phyloP scores from a whole-genome alignment of 2,113 vertebrate species.

The Eptesicus fuscus region DNA sequence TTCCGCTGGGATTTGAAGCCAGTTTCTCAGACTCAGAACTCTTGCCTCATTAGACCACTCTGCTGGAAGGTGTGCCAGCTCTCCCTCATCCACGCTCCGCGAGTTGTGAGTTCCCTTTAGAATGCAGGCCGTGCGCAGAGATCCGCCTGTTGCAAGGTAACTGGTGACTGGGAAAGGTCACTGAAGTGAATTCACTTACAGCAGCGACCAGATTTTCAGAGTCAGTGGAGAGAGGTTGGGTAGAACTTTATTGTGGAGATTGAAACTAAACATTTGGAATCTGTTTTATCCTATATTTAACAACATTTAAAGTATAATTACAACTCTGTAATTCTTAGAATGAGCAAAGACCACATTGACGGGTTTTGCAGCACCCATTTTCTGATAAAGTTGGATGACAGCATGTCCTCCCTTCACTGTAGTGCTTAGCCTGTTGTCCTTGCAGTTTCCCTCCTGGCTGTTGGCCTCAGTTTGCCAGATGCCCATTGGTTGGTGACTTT shows the following conservation, averaged over 20 bases:
- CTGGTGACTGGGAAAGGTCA: constrained; percentile 44
- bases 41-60: not conserved
- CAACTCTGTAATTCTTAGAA: constrained; percentile 1
- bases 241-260: not conserved
- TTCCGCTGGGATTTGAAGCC: not conserved
- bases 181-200: constrained; percentile 16
- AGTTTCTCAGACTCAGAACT: not conserved
- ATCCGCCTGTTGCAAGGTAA: not conserved
- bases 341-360: not conserved
- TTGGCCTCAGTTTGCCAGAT: not conserved
- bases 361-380: not conserved
- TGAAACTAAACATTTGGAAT: constrained; percentile 12
- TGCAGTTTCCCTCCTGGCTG: not conserved
- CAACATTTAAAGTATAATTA: not conserved
- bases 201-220: constrained; percentile 16
- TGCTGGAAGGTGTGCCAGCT: not conserved
- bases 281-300: constrained; percentile 10
- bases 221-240: constrained; percentile 18
- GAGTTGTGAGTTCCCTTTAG: constrained; percentile 9
- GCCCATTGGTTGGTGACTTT: not conserved
- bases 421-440: not conserved
- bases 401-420: not conserved
- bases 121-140: not conserved
- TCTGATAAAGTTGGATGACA: not conserved
- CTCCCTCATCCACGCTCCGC: not conserved